These are phyloP conservation scores for Actias luna DNA, from an alignment of 2,888 invertebrate genomes.

Conservation along the genomic window DNA sequence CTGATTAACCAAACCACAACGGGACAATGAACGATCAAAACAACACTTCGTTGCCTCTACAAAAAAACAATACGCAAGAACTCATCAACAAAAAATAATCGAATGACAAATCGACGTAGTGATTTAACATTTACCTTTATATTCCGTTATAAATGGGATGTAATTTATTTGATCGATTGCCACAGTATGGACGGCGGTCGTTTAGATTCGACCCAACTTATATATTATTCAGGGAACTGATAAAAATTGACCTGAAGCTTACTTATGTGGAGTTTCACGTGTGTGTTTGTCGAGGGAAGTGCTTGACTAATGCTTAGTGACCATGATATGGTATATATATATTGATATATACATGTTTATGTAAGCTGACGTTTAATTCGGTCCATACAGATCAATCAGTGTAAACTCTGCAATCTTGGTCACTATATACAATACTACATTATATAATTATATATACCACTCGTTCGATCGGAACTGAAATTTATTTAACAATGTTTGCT, in stretches of 20 bases:
- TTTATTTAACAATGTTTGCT: too few relatives aligned
- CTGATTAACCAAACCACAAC: not conserved
- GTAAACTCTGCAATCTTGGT: too few relatives aligned
- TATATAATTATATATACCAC: too few relatives aligned
- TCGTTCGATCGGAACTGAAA: too few relatives aligned
- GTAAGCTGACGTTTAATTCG: too few relatives aligned
- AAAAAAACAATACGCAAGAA: not conserved
- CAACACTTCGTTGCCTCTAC: not conserved
- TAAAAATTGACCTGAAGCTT: constrained; percentile 5
- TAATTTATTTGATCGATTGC: constrained; percentile 57
- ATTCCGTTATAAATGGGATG: constrained; percentile 47
- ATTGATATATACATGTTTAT: not conserved
- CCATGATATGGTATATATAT: not conserved
- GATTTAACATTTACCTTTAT: constrained; percentile 35
- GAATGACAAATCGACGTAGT: constrained; percentile 20
- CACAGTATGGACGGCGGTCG: constrained; percentile 43
- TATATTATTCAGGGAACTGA: constrained; percentile 44
- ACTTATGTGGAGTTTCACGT: not conserved
- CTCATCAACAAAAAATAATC: constrained; percentile 5
- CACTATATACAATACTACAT: too few relatives aligned
- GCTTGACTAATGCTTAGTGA: not conserved
- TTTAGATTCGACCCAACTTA: constrained; percentile 39
- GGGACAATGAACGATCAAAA: not conserved
- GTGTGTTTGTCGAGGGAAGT: not conserved
- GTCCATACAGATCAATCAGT: too few relatives aligned